A percentile compares a stretch with the other conserved stretches of the same genome.
Evolutionary conservation across 2,113 vertebrate species (phyloP).

Genomic region (Trogon melanurus): DNA sequence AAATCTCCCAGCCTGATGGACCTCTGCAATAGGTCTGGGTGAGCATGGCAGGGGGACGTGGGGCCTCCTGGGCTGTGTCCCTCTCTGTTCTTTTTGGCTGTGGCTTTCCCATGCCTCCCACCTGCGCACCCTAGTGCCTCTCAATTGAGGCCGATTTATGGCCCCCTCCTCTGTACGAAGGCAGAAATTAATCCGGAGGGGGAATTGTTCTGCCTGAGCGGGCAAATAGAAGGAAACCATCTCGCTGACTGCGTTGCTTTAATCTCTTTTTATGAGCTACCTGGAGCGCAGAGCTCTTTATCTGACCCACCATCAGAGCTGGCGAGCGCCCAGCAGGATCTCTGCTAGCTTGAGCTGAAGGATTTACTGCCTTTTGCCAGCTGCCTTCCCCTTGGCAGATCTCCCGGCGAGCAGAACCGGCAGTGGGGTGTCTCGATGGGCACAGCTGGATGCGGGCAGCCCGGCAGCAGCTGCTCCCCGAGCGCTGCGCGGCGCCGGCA

Average conservation of each 20-base stretch:
- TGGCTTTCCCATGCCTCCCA: background rate
- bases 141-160: background rate
- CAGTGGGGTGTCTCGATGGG: background rate
- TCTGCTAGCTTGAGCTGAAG: background rate
- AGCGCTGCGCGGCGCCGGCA: background rate
- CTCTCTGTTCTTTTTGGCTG: background rate
- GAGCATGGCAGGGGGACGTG: fast-evolving
- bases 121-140: background rate
- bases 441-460: background rate
- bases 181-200: background rate
- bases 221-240: background rate
- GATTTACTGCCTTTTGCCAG: slow-evolving; percentile 17
- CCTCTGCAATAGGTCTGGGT: background rate
- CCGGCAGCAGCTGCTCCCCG: background rate
- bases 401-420: background rate
- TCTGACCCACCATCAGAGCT: slow-evolving; percentile 17
- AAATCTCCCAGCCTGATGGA: background rate
- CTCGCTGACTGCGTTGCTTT: background rate
- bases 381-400: slow-evolving; percentile 8
- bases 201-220: background rate
- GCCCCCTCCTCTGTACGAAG: background rate
- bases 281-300: slow-evolving; percentile 12
- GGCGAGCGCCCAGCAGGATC: slow-evolving; percentile 2
- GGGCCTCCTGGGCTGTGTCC: background rate
- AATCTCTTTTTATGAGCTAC: slow-evolving; percentile 43